A percentile compares a stretch with the other conserved stretches of the same genome.
Evolutionary conservation across 2,888 invertebrate genomes (phyloP).

Genomic region (Palloptera scutellata): DNA sequence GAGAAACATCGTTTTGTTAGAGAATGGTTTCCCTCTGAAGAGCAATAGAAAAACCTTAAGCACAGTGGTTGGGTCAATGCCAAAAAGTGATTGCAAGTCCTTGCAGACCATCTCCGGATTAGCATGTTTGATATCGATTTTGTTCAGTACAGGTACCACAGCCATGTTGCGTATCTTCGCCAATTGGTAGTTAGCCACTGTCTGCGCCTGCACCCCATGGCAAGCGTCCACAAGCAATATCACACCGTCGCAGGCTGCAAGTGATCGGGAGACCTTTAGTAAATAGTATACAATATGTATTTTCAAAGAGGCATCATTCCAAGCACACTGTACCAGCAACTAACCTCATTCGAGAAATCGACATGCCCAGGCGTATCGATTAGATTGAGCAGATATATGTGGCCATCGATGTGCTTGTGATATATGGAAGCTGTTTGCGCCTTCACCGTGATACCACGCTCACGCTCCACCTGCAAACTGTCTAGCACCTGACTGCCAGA

Average conservation of each 20-base stretch:
- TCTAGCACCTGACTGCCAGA: slow-evolving; percentile 78
- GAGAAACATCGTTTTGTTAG: neutral
- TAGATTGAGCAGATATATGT: slow-evolving; percentile 85
- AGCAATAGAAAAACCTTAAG: slow-evolving; percentile 70
- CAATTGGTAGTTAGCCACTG: slow-evolving; percentile 94
- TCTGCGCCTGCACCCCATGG: slow-evolving; percentile 96
- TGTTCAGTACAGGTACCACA: slow-evolving; percentile 94
- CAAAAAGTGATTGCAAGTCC: slow-evolving; percentile 84
- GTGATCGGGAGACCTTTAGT: slow-evolving; percentile 78
- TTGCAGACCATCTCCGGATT: slow-evolving; percentile 81
- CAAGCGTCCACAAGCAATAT: slow-evolving; percentile 95
- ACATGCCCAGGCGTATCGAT: slow-evolving; percentile 99
- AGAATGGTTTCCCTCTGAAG: neutral
- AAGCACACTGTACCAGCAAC: neutral
- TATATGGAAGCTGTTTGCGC: slow-evolving; percentile 93
- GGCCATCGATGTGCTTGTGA: slow-evolving; percentile 71
- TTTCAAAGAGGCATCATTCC: neutral
- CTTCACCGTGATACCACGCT: slow-evolving; percentile 98
- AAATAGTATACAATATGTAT: neutral
- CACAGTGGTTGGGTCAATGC: slow-evolving; percentile 76
- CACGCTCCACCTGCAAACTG: slow-evolving; percentile 85
- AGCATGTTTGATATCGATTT: slow-evolving; percentile 93
- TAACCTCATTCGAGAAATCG: slow-evolving; percentile 95
- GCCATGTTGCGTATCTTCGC: slow-evolving; percentile 83
- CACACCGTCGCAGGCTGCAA: slow-evolving; percentile 94